Base-by-base conservation (phyloP, 2,113 vertebrate species). In the Cephalophus harveyi region DNA sequence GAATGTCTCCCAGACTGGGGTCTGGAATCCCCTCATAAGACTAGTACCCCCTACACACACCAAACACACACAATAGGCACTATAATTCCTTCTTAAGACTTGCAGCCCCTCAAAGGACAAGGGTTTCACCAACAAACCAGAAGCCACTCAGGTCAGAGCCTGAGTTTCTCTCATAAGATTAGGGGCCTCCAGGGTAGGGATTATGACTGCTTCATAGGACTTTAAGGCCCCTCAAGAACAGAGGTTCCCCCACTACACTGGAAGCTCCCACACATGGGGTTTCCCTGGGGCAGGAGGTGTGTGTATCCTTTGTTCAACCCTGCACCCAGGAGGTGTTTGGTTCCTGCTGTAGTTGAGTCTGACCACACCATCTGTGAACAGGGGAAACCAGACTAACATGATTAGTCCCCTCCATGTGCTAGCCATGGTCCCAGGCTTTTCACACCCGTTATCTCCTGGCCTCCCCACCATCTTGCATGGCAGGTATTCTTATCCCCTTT, bases 401-500 rank as follows among this genome's bases (percentile, higher is more conserved):
- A 89, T 93, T 95, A 94, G 60, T 40, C 62, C 81, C 52, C 3
- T 93, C 87, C n/a, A 36, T 30, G 83, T 55, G 86, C 89, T 89
- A 97, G 91, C 62, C 92, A 87, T 1, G 11, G 89, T 59, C 97
- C 54, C 62, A 85, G 92, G 92, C 89, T 57, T 74, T 96, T 97
- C 52, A 6, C 50, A 93, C 78, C 86, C 88, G 84, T 95, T 95
- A 89, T 97, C 95, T 96, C 64, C 33, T 74, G 57, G 91, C 76
- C 40, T 95, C 79, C 59, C 89, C 46, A 62, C 50, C 81, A 25
- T 3, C 67, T 87, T 76, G 79, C 55, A 76, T 25, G 17, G 64
- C 60, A 97, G 93, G 95, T 95, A 95, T 23, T 46, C 52, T 95
- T 95, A 91, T 95, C 93, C 97, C 46, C 54, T 94, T 76, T 79